Conservation (phyloP, 2,113 vertebrate species). For the Emydura subglobosa region DNA sequence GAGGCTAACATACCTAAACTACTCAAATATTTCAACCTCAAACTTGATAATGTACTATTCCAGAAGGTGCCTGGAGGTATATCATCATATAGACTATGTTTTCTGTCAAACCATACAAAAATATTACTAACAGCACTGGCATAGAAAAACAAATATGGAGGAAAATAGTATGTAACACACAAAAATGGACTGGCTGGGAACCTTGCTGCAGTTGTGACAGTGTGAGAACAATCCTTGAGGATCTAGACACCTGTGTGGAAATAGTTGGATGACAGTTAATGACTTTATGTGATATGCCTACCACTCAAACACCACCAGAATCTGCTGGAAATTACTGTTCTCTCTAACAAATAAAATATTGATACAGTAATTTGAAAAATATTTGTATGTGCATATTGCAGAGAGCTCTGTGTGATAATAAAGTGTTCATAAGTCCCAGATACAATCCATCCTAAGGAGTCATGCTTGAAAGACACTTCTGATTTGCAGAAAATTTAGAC, state of each 20-base stretch:
- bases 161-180: no score
- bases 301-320: neutral
- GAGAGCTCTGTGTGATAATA: neutral
- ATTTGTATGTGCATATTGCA: neutral
- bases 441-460: neutral
- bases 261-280: neutral
- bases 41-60: no score
- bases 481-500: neutral
- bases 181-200: no score
- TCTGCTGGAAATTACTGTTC: neutral
- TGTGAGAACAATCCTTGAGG: neutral
- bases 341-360: neutral
- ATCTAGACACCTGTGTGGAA: neutral
- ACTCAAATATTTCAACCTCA: no score
- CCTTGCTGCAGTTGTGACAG: neutral
- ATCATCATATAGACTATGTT: no score
- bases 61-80: no score
- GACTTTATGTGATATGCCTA: neutral
- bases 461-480: neutral
- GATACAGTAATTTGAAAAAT: neutral
- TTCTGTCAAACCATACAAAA: no score
- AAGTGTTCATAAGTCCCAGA: neutral
- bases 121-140: no score
- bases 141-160: no score
- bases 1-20: no score